Evolutionary conservation across 2,888 invertebrate genomes (phyloP).

Genomic region (Nymphalis urticae): DNA sequence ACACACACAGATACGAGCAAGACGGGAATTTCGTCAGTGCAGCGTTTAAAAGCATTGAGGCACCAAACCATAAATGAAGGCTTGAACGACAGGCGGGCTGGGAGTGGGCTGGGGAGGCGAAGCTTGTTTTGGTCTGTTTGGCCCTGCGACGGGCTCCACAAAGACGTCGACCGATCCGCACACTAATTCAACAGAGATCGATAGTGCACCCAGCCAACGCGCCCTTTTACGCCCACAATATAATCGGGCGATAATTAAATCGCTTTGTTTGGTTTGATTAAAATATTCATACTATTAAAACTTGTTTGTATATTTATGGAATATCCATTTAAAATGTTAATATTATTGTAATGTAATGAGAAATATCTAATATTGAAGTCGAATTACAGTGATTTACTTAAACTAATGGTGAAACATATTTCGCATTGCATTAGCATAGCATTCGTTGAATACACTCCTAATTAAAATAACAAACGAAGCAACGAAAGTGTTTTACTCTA

Average conservation of each 20-base stretch:
- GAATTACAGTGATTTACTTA: no score
- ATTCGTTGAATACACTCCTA: constrained; percentile 16
- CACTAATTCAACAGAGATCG: constrained; percentile 81
- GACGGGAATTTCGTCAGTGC: constrained; percentile 46
- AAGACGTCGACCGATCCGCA: constrained; percentile 80
- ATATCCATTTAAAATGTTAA: not conserved
- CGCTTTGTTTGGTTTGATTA: constrained; percentile 48
- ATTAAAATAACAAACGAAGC: constrained; percentile 46
- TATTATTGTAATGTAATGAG: no score
- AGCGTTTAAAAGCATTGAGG: constrained; percentile 46
- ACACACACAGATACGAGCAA: constrained; percentile 33
- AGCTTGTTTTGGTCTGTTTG: constrained; percentile 82
- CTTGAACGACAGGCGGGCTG: constrained; percentile 61
- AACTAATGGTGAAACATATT: no score
- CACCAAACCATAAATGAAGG: constrained; percentile 53
- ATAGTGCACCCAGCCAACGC: constrained; percentile 75
- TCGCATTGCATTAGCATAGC: not conserved
- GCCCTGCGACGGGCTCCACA: constrained; percentile 76
- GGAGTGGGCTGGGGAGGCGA: constrained; percentile 53
- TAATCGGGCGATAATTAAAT: constrained; percentile 69
- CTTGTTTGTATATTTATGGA: not conserved
- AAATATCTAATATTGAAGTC: no score
- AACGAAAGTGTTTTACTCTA: constrained; percentile 74
- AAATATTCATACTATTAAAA: constrained; percentile 6
- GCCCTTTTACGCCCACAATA: constrained; percentile 73